Evolutionary conservation across 1,140 invertebrate species (phyloP).

Genomic region (Hyles euphorbiae): DNA sequence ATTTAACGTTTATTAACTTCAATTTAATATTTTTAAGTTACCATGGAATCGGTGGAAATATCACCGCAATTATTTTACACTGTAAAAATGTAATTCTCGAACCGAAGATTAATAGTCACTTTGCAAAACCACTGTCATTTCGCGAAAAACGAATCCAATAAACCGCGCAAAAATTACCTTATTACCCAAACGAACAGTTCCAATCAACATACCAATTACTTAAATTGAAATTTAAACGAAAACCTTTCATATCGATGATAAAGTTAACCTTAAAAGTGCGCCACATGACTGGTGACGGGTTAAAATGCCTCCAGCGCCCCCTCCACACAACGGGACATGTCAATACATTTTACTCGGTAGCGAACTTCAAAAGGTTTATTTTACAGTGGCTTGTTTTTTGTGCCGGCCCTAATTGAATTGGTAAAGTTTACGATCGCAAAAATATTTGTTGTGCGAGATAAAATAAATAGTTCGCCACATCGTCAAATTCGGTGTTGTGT

Average conservation of each 20-base stretch:
- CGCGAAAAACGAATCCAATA: too few species aligned
- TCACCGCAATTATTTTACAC: too few species aligned
- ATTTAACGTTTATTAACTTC: too few species aligned
- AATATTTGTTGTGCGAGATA: slow-evolving; percentile 27
- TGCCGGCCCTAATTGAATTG: slow-evolving; percentile 36
- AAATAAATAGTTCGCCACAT: slow-evolving; percentile 14
- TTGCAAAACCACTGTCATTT: too few species aligned
- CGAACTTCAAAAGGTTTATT: slow-evolving; percentile 45
- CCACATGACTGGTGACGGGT: slow-evolving; percentile 17
- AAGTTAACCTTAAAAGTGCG: slow-evolving; percentile 32
- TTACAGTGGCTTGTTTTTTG: slow-evolving; percentile 40
- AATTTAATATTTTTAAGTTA: too few species aligned
- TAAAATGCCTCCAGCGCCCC: slow-evolving; percentile 20
- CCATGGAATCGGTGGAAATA: too few species aligned
- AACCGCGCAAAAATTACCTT: too few species aligned
- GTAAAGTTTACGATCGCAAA: slow-evolving; percentile 36
- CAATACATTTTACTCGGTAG: slow-evolving; percentile 35
- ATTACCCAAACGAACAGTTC: too few species aligned
- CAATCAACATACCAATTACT: not conserved
- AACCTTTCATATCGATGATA: slow-evolving; percentile 27
- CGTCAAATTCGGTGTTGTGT: too few species aligned
- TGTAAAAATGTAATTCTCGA: too few species aligned
- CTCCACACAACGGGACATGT: slow-evolving; percentile 19
- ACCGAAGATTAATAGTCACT: too few species aligned
- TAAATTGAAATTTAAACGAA: slow-evolving; percentile 17